Conservation (phyloP, 1,140 invertebrate genomes). For the Pygmarrhopalites habei region DNA sequence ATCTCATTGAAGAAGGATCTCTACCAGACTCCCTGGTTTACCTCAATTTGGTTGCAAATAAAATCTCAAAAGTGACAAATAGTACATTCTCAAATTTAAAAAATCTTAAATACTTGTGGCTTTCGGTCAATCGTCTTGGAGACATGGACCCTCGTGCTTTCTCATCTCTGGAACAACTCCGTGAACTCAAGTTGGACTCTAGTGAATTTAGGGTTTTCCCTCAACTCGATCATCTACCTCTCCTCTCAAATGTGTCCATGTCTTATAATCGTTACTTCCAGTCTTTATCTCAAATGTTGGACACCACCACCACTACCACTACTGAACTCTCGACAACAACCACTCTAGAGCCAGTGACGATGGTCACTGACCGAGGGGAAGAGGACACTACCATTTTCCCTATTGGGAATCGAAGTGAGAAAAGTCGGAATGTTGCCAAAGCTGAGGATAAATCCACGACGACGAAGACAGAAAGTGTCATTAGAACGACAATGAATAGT, state of each 20-base stretch:
- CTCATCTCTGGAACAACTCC: slow-evolving; percentile 17
- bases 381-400: too few species aligned
- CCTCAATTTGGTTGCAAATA: slow-evolving; percentile 24
- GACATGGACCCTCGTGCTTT: slow-evolving; percentile 24
- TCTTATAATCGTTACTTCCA: slow-evolving; percentile 7
- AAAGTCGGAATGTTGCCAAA: neutral
- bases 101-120: slow-evolving; percentile 2
- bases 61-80: slow-evolving; percentile 21
- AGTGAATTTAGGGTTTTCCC: slow-evolving; percentile 17
- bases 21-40: slow-evolving; percentile 20
- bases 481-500: too few species aligned
- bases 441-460: neutral
- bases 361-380: too few species aligned
- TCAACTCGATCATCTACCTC: slow-evolving; percentile 18
- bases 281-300: too few species aligned
- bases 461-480: neutral
- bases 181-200: slow-evolving; percentile 21
- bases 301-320: neutral
- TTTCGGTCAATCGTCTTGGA: slow-evolving; percentile 21
- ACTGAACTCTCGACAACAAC: neutral
- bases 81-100: slow-evolving; percentile 26
- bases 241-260: slow-evolving; percentile 25
- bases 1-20: slow-evolving; percentile 7
- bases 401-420: too few species aligned
- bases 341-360: neutral